Evolutionary conservation across 2,888 invertebrate species (phyloP), one percentile per base, ranked within the genome.

Genomic region (Lysandra coridon): DNA sequence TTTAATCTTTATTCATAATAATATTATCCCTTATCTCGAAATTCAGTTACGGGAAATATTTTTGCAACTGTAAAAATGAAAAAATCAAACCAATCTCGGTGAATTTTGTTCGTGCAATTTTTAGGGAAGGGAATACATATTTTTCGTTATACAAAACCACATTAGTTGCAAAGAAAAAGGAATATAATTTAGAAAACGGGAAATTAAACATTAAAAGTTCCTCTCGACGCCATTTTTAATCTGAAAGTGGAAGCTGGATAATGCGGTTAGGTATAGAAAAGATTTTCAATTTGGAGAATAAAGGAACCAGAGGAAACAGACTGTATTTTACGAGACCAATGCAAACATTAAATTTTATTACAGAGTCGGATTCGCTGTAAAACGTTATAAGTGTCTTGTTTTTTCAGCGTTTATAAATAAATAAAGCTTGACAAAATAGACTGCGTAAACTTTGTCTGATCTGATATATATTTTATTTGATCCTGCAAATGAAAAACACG

Each of bases 121-220:
- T n/a, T 62, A n/a, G 4, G 49, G 23, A 23, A n/a, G 62, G 4
- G 23, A 23, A 62, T 62, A 62, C 62, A 23, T 60, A 62, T 64
- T 64, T 30, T 30, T 30, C 10, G 37, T 17, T 69, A 17, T 74
- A n/a, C 44, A 7, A 73, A 73, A 40, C 3, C 7, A 30, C 44
- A 40, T n/a, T n/a, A n/a, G 1, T 40, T n/a, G 30, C 14, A 40
- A 73, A n/a, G n/a, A 40, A n/a, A 74, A 74, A 74, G 23, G 17
- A 37, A 5, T 23, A 44, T 74, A 74, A 74, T 74, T 74, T 74
- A 74, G 23, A 44, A 40, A 74, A 74, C 40, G 14, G 40, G 74
- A 74, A 74, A 44, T 74, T 74, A 44, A 74, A 74, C 74, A 44
- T 44, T 74, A 3, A 74, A 74, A 74, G 74, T 74, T 74, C 74